A percentile compares a stretch with the other conserved stretches of the same genome.
These are phyloP conservation scores for Trichonephila clavipes DNA, from an alignment of 1,140 invertebrate species.

Conservation along the genomic window DNA sequence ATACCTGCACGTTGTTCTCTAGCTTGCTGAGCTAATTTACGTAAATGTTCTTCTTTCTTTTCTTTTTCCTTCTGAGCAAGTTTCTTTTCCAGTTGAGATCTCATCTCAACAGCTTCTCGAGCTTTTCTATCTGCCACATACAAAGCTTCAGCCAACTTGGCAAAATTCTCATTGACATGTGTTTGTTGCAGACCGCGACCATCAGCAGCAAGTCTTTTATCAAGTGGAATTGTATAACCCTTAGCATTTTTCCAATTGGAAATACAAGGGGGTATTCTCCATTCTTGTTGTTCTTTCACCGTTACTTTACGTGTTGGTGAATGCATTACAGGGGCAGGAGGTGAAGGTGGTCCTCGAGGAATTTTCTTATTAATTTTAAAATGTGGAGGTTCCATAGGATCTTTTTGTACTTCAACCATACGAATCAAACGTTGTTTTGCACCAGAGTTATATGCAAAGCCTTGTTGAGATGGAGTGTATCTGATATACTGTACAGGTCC, in stretches of 20 bases:
- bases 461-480: slow-evolving; percentile 98
- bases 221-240: slow-evolving; percentile 99
- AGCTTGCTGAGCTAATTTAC: slow-evolving; percentile 96
- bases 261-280: slow-evolving; percentile 99
- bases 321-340: slow-evolving; percentile 97
- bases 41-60: slow-evolving; percentile 97
- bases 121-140: slow-evolving; percentile 98
- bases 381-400: slow-evolving; percentile 99
- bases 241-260: slow-evolving; percentile 99
- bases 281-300: slow-evolving; percentile 99
- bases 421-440: slow-evolving; percentile 98
- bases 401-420: slow-evolving; percentile 96
- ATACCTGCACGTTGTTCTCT: slow-evolving; percentile 95
- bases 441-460: slow-evolving; percentile 96
- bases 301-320: slow-evolving; percentile 98
- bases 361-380: slow-evolving; percentile 90
- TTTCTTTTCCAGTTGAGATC: slow-evolving; percentile 97
- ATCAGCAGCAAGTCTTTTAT: slow-evolving; percentile 98
- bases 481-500: slow-evolving; percentile 97
- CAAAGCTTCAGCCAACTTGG: slow-evolving; percentile 97
- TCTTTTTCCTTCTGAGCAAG: slow-evolving; percentile 99
- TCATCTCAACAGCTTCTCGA: slow-evolving; percentile 96
- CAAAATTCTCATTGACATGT: slow-evolving; percentile 99
- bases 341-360: slow-evolving; percentile 97
- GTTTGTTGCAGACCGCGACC: slow-evolving; percentile 97